These are phyloP conservation scores for Pollenia angustigena DNA, from an alignment of 2,888 invertebrate genomes.

Conservation along the genomic window DNA sequence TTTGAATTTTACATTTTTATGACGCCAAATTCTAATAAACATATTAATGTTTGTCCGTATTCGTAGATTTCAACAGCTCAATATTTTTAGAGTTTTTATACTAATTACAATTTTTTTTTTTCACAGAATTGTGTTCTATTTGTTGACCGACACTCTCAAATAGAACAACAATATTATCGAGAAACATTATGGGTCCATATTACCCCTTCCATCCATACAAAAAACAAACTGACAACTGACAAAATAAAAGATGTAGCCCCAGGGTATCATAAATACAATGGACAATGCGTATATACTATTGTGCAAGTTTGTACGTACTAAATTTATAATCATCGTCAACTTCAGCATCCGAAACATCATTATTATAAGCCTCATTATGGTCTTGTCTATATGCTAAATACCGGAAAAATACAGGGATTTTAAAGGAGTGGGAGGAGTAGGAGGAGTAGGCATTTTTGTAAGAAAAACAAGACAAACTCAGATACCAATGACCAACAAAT, in stretches of 20 bases:
- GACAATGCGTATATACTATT: constrained; percentile 69
- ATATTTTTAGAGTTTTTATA: constrained; percentile 61
- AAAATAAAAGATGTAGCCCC: constrained; percentile 70
- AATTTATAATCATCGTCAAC: constrained; percentile 65
- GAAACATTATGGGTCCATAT: constrained; percentile 13
- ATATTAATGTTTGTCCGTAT: constrained; percentile 45
- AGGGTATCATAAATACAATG: constrained; percentile 70
- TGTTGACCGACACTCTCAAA: constrained; percentile 9
- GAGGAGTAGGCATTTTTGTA: neutral
- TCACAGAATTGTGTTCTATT: neutral
- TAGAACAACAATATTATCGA: neutral
- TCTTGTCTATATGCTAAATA: constrained; percentile 46
- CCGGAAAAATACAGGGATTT: constrained; percentile 38
- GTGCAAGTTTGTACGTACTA: constrained; percentile 50
- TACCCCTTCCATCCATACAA: neutral
- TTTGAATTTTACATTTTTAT: constrained; percentile 13
- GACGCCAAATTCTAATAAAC: constrained; percentile 54
- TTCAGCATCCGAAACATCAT: too few species aligned
- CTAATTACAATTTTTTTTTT: constrained; percentile 66
- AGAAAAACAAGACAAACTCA: neutral
- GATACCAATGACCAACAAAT: constrained; percentile 10
- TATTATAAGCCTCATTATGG: constrained; percentile 51
- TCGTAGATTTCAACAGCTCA: constrained; percentile 53
- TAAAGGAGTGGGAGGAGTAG: neutral
- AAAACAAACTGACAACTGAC: constrained; percentile 35